phyloP scores from a whole-genome alignment of 2,888 invertebrate species.

The Eucera pruinosa region DNA sequence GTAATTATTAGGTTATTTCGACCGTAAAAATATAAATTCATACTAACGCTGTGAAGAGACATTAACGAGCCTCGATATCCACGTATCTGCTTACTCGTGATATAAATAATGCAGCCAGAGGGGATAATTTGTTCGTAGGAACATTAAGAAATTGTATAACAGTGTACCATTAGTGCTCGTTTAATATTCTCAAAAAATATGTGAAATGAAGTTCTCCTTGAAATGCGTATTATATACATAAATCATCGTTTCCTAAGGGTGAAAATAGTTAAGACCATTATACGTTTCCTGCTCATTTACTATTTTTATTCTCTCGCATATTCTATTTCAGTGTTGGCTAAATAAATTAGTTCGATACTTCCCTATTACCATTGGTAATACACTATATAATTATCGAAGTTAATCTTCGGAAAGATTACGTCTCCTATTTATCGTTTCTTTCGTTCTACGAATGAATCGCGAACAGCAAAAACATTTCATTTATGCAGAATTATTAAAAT shows the following conservation, averaged over 20 bases:
- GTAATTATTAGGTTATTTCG: background rate
- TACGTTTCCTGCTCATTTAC: slow-evolving; percentile 4
- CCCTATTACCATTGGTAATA: slow-evolving; percentile 10
- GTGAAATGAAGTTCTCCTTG: slow-evolving; percentile 23
- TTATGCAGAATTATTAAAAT: slow-evolving; percentile 12
- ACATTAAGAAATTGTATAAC: slow-evolving; percentile 24
- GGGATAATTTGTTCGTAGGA: slow-evolving; percentile 19
- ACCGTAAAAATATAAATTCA: background rate
- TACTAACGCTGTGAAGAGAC: background rate
- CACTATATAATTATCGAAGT: background rate
- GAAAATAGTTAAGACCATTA: slow-evolving; percentile 17
- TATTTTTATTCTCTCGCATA: background rate
- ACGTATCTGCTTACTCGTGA: slow-evolving; percentile 2
- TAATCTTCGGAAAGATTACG: background rate
- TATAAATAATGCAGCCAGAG: slow-evolving; percentile 5
- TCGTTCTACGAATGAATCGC: background rate
- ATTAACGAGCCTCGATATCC: slow-evolving; percentile 3
- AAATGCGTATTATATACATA: slow-evolving; percentile 16
- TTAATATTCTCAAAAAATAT: slow-evolving; percentile 17
- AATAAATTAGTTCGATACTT: slow-evolving; percentile 14
- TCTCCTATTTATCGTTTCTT: background rate
- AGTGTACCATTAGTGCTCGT: slow-evolving; percentile 23
- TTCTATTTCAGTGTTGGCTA: slow-evolving; percentile 3
- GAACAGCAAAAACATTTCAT: background rate
- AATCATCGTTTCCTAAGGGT: slow-evolving; percentile 15